Evolutionary conservation across 2,113 vertebrate species (phyloP), one percentile per base, ranked within the genome.

Genomic region (Alligator mississippiensis): DNA sequence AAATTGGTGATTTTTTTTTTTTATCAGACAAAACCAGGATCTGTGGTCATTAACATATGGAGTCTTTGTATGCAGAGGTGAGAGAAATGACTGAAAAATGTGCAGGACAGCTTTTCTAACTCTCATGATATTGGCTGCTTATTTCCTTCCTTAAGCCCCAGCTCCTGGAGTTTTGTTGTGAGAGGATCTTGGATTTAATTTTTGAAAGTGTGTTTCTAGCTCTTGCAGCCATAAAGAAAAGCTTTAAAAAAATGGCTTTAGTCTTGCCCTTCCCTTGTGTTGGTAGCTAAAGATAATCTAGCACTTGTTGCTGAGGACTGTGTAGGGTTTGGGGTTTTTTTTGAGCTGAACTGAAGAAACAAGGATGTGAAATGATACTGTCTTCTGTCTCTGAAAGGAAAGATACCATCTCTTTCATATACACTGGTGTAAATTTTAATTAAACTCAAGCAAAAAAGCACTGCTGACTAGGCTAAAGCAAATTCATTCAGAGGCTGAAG

Each of bases 281-380:
- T 95, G 94, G 87, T 96, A 62, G 78, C 90, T 94, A 21, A 82
- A 97, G 94, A 93, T 96, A 97, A 95, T 96, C 92, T 94, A 83
- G 88, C 95, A 97, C 94, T 96, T 97, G 96, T 96, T 96, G 94
- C 93, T 92, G 93, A 92, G 89, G 92, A 96, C 89, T 82, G 90
- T 93, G 89, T 47, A 47, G 47, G 47, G 47, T 47, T 47, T 47
- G 47, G 47, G 47, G 6, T 2, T 89, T 92, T 97, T 96, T 96
- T 96, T 96, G 93, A 96, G 90, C 90, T 95, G 96, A 95, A 96
- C 94, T 97, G 96, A 94, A 96, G 94, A 94, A 96, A 94, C 82
- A 87, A 96, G 95, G 94, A 90, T 96, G 94, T 89, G 75, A 96
- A 97, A 92, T 96, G 94, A 97, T 97, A 96, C 96, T 94, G 96